Evolutionary conservation across 2,888 invertebrate species (phyloP).

Genomic region (Meliscaeva auricollis): DNA sequence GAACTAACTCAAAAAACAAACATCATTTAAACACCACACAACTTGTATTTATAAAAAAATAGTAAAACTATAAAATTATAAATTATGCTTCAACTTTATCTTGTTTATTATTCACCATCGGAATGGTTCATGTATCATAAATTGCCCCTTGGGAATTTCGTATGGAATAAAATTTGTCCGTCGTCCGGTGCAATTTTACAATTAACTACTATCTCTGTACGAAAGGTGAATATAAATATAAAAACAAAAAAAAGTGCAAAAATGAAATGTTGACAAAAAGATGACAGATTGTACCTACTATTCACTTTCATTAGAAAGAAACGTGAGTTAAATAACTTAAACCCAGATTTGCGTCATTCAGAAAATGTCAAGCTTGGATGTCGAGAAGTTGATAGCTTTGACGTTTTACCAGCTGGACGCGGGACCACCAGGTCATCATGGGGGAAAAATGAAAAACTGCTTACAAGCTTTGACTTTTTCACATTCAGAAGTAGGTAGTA

Average conservation of each 20-base stretch:
- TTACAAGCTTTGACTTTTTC: slow-evolving; percentile 27
- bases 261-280: slow-evolving; percentile 59
- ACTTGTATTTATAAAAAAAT: slow-evolving; percentile 5
- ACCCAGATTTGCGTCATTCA: slow-evolving; percentile 34
- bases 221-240: neutral
- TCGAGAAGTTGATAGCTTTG: neutral
- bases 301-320: slow-evolving; percentile 72
- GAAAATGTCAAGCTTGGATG: slow-evolving; percentile 38
- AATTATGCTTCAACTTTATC: neutral
- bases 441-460: slow-evolving; percentile 11
- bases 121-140: slow-evolving; percentile 13
- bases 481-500: neutral
- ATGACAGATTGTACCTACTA: slow-evolving; percentile 55
- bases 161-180: slow-evolving; percentile 6
- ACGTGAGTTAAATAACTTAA: slow-evolving; percentile 64
- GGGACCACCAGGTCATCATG: slow-evolving; percentile 51
- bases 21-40: neutral
- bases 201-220: slow-evolving; percentile 33
- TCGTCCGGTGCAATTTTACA: slow-evolving; percentile 36
- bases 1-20: neutral
- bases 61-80: neutral
- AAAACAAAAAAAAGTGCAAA: neutral
- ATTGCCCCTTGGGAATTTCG: slow-evolving; percentile 12
- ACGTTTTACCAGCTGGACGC: slow-evolving; percentile 1
- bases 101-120: neutral